Base-by-base conservation (phyloP, 2,888 invertebrate species). In the Drosophila limbata region DNA sequence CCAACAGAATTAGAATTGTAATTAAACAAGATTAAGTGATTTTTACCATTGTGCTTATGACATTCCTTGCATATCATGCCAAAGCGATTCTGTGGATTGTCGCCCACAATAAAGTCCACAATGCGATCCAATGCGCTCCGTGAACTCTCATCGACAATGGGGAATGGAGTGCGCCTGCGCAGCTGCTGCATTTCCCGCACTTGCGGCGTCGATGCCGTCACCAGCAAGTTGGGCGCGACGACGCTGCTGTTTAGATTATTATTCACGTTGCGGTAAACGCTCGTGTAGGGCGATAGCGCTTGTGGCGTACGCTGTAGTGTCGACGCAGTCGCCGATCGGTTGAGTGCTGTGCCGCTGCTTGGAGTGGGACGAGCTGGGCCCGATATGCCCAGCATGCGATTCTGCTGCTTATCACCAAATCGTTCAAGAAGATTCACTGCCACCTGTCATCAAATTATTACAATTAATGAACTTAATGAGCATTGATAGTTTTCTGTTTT, bases 31-130 rank as follows among this genome's bases (percentile, higher is more conserved):
- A 28, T 4, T 4, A 6, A 15, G 11, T 19, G 15, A 10, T 2
- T 17, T 35, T 92, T 93, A 94, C 99, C 99, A 92, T 99, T 99
- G 92, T 99, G 99, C 15, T 96, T 95, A 79, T 94, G 95, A 91
- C 99, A 99, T 77, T 96, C 95, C 40, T 94, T 94, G 92, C 99
- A 99, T 88, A 99, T 98, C 75, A 99, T 95, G 19, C 99, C 99
- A 93, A 96, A 99, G 83, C 99, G 95, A 92, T 98, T 97, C 70
- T 95, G 95, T 25, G 99, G 98, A 0, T 99, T 99, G 92, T 99
- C 99, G 44, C 98, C 98, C 44, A 99, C 95, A 69, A 99, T 93
- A 91, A 97, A 98, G 91, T 99, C 99, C 15, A 99, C 96, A 87
- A 99, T 94, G 90, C 96, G 96, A 92, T 99, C 99, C 72, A 98